Conservation (phyloP, 2,113 vertebrate genomes). For the Otis tarda region DNA sequence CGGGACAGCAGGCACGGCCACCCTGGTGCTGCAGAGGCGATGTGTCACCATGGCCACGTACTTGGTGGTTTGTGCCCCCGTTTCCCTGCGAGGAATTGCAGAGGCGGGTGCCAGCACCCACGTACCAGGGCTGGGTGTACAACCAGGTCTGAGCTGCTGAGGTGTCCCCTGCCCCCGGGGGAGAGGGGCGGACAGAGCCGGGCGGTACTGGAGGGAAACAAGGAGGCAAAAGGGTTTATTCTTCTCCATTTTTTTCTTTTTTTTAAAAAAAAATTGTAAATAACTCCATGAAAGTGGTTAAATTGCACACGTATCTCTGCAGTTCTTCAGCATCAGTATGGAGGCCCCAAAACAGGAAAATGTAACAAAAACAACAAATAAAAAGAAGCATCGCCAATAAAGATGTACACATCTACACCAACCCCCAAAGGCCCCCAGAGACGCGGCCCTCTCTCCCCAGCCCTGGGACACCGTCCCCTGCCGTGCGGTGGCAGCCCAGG, state of each 20-base stretch:
- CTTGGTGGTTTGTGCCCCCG: background rate
- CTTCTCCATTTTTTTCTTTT: background rate
- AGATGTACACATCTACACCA: background rate
- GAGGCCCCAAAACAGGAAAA: conserved; percentile 9
- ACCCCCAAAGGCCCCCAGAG: background rate
- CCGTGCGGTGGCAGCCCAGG: background rate
- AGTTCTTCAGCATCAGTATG: background rate
- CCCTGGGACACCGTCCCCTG: background rate
- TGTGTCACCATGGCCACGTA: background rate
- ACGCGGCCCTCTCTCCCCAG: background rate
- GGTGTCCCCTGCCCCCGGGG: too few species aligned
- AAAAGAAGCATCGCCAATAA: background rate
- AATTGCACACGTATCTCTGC: conserved; percentile 39
- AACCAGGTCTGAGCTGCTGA: background rate
- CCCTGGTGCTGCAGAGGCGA: accelerated
- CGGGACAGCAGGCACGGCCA: accelerated
- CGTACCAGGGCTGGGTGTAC: background rate
- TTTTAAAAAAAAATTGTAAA: conserved; percentile 19
- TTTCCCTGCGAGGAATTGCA: background rate
- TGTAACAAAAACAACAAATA: background rate
- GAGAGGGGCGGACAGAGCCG: background rate
- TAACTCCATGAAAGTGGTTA: conserved; percentile 73
- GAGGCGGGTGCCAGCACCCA: background rate
- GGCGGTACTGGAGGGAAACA: background rate
- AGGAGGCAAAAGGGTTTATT: background rate